Evolutionary conservation across 2,113 vertebrate species (phyloP).

Genomic region (Chauna torquata): DNA sequence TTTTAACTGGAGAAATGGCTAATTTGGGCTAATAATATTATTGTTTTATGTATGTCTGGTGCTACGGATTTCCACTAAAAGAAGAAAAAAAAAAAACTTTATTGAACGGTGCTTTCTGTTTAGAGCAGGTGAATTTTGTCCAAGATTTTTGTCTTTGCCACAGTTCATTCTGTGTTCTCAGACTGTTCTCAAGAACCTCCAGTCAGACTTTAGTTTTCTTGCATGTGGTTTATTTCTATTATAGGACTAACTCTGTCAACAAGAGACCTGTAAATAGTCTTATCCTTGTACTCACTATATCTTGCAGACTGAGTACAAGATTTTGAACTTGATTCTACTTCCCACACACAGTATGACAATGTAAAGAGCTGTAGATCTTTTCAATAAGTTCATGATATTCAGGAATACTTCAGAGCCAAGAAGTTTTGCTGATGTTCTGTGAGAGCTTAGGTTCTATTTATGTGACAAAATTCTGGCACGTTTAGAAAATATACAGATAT

Average conservation of each 20-base stretch:
- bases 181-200: background rate
- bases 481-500: background rate
- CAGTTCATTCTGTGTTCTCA: background rate
- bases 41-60: background rate
- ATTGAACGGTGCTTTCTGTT: background rate
- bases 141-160: background rate
- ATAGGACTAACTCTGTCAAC: background rate
- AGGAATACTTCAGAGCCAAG: background rate
- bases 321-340: background rate
- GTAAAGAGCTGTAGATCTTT: background rate
- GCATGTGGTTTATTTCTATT: background rate
- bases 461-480: background rate
- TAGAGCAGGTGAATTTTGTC: background rate
- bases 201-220: background rate
- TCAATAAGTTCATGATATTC: background rate
- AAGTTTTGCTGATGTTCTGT: background rate
- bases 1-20: background rate
- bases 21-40: background rate
- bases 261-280: background rate
- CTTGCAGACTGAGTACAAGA: background rate
- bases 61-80: background rate
- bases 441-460: background rate
- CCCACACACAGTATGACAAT: accelerated
- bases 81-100: accelerated
- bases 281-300: background rate